Evolutionary conservation across 2,797 vertebrate genomes (phyloP).

Genomic region (Brachyalestes nurse): DNA sequence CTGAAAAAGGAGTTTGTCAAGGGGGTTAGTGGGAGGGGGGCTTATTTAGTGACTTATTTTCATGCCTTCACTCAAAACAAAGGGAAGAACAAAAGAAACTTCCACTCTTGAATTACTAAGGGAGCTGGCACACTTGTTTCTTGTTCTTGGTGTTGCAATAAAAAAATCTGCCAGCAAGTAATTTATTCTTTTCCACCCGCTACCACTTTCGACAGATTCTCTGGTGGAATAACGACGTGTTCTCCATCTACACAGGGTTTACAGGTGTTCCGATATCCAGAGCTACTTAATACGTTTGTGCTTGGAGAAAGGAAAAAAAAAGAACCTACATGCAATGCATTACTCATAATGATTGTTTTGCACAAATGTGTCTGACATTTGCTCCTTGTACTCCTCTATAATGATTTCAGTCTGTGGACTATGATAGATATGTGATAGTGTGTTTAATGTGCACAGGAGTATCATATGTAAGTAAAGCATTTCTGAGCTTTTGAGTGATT

Average conservation of each 20-base stretch:
- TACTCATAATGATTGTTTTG: not conserved
- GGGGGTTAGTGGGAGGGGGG: constrained; percentile 64
- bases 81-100: constrained; percentile 78
- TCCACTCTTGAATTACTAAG: constrained; percentile 78
- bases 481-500: constrained; percentile 22
- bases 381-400: too few species aligned
- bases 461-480: constrained; percentile 1
- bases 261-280: constrained; percentile 16
- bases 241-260: constrained; percentile 3
- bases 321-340: not conserved
- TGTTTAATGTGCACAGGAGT: constrained; percentile 1
- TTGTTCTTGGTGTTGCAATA: constrained; percentile 70
- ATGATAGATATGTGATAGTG: not conserved
- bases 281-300: not conserved
- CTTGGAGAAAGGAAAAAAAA: not conserved
- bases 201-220: constrained; percentile 64
- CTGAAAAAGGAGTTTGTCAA: constrained; percentile 60
- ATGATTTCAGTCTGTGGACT: not conserved
- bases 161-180: constrained; percentile 76
- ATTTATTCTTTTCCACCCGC: constrained; percentile 72
- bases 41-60: constrained; percentile 78
- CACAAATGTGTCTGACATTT: not conserved
- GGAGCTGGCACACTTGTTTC: constrained; percentile 82
- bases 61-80: constrained; percentile 72
- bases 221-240: not conserved